These are phyloP conservation scores for Volucella inanis DNA, from an alignment of 2,888 invertebrate genomes.

Conservation along the genomic window DNA sequence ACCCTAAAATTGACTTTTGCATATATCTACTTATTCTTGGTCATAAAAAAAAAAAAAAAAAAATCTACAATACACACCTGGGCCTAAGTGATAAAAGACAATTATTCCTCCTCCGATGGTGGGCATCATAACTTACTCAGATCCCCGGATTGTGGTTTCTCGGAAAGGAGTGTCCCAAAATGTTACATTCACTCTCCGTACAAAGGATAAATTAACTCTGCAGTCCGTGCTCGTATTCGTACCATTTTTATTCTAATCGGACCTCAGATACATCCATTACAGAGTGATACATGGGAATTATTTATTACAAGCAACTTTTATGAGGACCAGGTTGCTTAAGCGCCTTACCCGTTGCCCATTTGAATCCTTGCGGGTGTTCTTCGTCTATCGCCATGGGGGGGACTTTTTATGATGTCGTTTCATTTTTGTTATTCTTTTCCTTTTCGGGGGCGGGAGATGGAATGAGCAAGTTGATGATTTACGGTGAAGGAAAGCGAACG, in stretches of 20 bases:
- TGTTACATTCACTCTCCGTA: slow-evolving; percentile 4
- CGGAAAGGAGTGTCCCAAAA: slow-evolving; percentile 11
- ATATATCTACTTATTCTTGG: not conserved
- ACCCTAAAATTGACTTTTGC: no score
- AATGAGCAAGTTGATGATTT: slow-evolving; percentile 41
- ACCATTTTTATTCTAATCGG: slow-evolving; percentile 29
- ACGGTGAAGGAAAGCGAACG: slow-evolving; percentile 26
- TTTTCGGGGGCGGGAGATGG: not conserved
- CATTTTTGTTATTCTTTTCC: slow-evolving; percentile 2
- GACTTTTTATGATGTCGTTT: slow-evolving; percentile 42
- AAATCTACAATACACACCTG: not conserved
- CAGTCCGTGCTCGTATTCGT: not conserved
- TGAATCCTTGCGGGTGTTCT: slow-evolving; percentile 31
- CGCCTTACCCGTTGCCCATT: slow-evolving; percentile 13
- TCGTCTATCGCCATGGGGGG: slow-evolving; percentile 28
- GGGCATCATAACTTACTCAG: slow-evolving; percentile 46
- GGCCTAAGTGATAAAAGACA: slow-evolving; percentile 60
- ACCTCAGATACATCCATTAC: slow-evolving; percentile 35
- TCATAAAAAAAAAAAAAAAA: slow-evolving; percentile 34
- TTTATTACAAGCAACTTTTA: slow-evolving; percentile 60
- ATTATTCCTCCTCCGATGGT: slow-evolving; percentile 26
- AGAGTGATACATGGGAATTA: slow-evolving; percentile 43
- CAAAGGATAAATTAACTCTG: slow-evolving; percentile 30
- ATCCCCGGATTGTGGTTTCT: slow-evolving; percentile 24
- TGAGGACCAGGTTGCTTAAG: slow-evolving; percentile 16